Evolutionary conservation across 2,888 invertebrate genomes (phyloP), one percentile per base, ranked within the genome.

Genomic region (Synergus umbraculus): DNA sequence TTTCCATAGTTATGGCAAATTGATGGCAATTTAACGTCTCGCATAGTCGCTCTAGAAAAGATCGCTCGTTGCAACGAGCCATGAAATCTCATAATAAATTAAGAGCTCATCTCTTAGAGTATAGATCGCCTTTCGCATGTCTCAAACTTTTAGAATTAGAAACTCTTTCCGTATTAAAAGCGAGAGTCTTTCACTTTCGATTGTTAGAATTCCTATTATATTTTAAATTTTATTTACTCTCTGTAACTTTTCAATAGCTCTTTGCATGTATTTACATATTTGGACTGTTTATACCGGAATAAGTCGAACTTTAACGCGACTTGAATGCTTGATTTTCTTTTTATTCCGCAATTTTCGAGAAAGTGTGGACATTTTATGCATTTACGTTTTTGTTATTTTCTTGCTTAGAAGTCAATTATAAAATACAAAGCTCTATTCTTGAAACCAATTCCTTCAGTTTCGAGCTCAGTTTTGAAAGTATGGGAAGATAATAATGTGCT

Each of bases 131-230:
- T 54, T 64, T 67, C 76, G 78, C 82, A 80, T 66, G 77, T 60
- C 29, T 60, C 58, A 43, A 54, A 78, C 76, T 80, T 88, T 73
- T 73, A 73, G 37, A 37, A 73, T 87, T 86, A 87, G 88, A 90
- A 89, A 90, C 85, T 89, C 79, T 82, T 84, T 66, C 83, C 65
- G 4, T 15, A 79, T 84, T 79, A 84, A 89, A 82, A 90, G 89
- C 84, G 87, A 90, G 86, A 88, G 88, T 87, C 84, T 89, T 88
- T 86, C 84, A 89, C 90, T 90, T 90, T 90, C 88, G 85, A 89
- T 89, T 85, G 85, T 85, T 88, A 85, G 87, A 87, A 88, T 54
- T 73, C 73, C n/a, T 54, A 41, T 73, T 54, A 85, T 84, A 67
- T 67, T 54, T 73, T 10, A 73, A 15, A 37, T 18, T 41, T 54